A percentile compares a stretch with the other conserved stretches of the same genome.
Conservation (phyloP, 2,888 invertebrate species). For the Prostheceraeus crozeri region DNA sequence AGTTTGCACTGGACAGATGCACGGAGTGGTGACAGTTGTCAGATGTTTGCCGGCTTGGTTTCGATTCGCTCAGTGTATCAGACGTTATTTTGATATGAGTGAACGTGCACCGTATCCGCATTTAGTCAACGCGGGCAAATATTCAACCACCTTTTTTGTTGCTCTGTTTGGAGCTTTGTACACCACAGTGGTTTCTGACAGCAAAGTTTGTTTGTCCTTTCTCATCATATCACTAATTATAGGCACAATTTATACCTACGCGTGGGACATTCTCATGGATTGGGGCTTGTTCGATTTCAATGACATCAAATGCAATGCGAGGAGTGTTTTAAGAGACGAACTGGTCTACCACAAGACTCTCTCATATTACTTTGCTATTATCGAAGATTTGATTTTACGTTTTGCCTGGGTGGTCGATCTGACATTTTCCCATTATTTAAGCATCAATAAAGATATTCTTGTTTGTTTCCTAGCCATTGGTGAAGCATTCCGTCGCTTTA, state of each 20-base stretch:
- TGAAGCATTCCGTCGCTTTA: constrained; percentile 65
- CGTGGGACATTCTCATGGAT: constrained; percentile 98
- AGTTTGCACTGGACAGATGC: constrained; percentile 61
- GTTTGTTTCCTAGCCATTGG: constrained; percentile 48
- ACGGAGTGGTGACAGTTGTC: constrained; percentile 73
- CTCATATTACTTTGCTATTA: constrained; percentile 89
- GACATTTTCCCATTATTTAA: constrained; percentile 16
- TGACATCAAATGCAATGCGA: constrained; percentile 65
- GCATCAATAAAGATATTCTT: constrained; percentile 40
- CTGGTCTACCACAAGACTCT: constrained; percentile 36
- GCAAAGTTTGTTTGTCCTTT: neutral
- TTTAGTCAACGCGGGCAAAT: constrained; percentile 93
- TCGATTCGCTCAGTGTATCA: constrained; percentile 88
- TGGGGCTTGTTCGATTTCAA: constrained; percentile 90
- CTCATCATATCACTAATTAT: constrained; percentile 67
- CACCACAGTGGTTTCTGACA: neutral
- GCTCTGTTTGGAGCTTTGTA: constrained; percentile 47
- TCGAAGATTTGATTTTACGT: constrained; percentile 83
- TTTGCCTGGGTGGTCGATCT: constrained; percentile 77
- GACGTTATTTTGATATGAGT: constrained; percentile 84
- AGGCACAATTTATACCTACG: constrained; percentile 86
- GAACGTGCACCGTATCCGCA: constrained; percentile 78
- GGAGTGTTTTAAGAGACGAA: constrained; percentile 44
- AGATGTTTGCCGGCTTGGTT: constrained; percentile 92
- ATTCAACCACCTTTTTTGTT: constrained; percentile 90